phyloP scores from a whole-genome alignment of 2,113 vertebrate species.

The Calyptomena viridis region DNA sequence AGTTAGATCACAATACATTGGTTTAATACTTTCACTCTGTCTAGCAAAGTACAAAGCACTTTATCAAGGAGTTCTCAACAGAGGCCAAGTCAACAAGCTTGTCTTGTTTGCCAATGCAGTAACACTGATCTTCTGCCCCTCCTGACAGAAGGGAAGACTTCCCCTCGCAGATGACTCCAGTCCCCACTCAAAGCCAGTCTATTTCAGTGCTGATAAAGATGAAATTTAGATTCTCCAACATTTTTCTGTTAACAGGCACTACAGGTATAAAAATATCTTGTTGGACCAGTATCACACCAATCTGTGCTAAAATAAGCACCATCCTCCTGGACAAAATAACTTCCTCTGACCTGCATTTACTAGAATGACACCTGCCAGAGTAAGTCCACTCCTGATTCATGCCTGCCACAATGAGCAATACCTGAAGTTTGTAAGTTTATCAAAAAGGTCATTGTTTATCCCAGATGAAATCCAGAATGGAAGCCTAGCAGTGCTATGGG shows the following conservation, averaged over 20 bases:
- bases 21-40: slow-evolving; percentile 6
- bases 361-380: neutral
- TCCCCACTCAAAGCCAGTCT: neutral
- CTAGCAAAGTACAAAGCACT: neutral
- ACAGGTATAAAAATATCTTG: neutral
- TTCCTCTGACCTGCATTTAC: neutral
- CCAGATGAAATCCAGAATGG: neutral
- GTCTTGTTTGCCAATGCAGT: neutral
- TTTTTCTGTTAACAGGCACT: neutral
- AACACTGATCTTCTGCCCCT: neutral
- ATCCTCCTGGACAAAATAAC: neutral
- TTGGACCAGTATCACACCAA: neutral
- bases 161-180: fast-evolving
- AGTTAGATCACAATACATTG: neutral
- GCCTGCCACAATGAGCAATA: fast-evolving
- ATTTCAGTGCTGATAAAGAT: neutral
- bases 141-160: neutral
- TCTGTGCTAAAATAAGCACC: neutral
- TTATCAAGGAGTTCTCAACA: neutral
- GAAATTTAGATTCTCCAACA: neutral
- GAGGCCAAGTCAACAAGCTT: neutral
- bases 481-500: neutral
- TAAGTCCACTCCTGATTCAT: neutral
- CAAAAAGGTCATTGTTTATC: neutral
- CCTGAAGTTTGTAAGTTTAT: neutral